A percentile compares a stretch with the other conserved stretches of the same genome.
Conservation (phyloP, 2,797 vertebrate genomes). For the Myioborus melanocephalus region DNA sequence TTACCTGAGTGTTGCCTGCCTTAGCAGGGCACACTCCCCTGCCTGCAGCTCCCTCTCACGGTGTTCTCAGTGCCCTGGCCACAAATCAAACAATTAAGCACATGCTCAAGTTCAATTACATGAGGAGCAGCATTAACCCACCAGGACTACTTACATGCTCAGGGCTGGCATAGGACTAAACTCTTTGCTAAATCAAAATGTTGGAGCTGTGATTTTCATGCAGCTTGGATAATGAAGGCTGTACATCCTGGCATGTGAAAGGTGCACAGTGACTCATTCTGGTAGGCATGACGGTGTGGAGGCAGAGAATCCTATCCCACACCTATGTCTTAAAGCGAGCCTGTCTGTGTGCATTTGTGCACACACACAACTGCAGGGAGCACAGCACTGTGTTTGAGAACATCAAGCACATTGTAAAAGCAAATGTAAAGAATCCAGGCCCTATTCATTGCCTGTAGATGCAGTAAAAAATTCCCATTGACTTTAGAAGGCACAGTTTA, state of each 20-base stretch:
- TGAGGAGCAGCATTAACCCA: neutral
- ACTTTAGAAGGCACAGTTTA: neutral
- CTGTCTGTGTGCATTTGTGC: neutral
- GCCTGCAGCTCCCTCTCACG: neutral
- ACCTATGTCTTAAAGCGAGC: fast-evolving
- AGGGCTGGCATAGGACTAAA: neutral
- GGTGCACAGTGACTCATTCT: neutral
- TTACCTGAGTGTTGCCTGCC: neutral
- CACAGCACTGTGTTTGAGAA: neutral
- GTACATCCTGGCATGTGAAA: neutral
- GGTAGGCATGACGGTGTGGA: neutral
- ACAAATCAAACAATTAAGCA: slow-evolving; percentile 11
- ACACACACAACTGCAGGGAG: neutral
- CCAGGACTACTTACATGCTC: neutral
- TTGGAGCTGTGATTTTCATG: neutral
- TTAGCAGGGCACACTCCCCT: neutral
- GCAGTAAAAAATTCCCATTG: neutral
- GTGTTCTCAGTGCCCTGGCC: neutral
- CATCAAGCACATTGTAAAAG: neutral
- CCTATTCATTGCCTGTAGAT: neutral
- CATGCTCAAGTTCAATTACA: neutral
- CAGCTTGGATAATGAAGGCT: slow-evolving; percentile 5
- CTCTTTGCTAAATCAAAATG: neutral
- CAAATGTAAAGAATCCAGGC: neutral
- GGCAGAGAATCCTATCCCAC: neutral